A percentile compares a stretch with the other conserved stretches of the same genome.
These are phyloP conservation scores for Pyrocephalus nanus DNA, from an alignment of 2,797 vertebrate species.

Conservation along the genomic window DNA sequence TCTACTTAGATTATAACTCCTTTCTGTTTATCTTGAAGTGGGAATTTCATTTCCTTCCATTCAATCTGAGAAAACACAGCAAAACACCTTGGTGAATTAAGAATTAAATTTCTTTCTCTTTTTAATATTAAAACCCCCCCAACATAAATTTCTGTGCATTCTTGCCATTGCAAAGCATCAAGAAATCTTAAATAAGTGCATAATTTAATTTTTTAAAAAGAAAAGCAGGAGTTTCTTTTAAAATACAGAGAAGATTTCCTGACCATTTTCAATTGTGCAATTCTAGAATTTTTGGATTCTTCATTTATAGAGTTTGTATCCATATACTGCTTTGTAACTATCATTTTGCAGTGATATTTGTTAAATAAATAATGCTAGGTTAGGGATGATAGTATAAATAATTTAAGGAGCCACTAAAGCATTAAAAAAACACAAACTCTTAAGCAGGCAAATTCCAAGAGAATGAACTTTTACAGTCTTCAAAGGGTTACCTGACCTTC, in stretches of 20 bases:
- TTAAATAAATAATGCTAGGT: slow-evolving; percentile 56
- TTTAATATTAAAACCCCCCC: neutral
- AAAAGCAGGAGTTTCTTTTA: neutral
- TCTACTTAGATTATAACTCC: neutral
- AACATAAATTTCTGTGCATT: neutral
- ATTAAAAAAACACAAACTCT: neutral
- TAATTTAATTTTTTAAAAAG: neutral
- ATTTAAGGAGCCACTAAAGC: slow-evolving; percentile 29
- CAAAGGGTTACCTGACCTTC: slow-evolving; percentile 79
- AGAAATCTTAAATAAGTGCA: neutral
- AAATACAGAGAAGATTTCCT: neutral
- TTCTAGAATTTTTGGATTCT: neutral
- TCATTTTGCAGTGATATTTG: slow-evolving; percentile 14
- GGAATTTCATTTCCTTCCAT: neutral
- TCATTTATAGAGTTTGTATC: neutral
- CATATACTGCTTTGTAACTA: neutral
- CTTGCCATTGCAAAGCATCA: neutral
- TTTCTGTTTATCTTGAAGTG: neutral
- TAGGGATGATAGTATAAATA: slow-evolving; percentile 41
- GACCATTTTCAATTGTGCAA: neutral
- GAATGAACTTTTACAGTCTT: slow-evolving; percentile 67
- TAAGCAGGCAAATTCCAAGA: slow-evolving; percentile 18
- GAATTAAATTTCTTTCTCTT: neutral
- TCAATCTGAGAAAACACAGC: neutral
- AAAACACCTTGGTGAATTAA: neutral